Evolutionary conservation across 2,113 vertebrate genomes (phyloP), one percentile per base, ranked within the genome.

Genomic region (Colinus virginianus): DNA sequence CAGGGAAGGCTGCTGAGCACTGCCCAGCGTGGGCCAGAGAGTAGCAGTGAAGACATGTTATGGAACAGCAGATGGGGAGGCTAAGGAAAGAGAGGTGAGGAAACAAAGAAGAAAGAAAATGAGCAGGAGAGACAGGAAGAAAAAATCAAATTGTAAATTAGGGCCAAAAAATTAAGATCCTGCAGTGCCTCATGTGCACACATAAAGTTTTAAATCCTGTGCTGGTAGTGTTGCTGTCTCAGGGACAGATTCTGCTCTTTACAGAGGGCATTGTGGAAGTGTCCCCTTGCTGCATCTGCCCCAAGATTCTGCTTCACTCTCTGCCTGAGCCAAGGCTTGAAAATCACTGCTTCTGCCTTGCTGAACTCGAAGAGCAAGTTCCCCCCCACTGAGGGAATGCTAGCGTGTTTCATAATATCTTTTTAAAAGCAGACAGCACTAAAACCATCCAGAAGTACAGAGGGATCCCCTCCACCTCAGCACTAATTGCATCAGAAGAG

Each of bases 171-270:
- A 68, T 42, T 67, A 76, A 78, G 26, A 36, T 1, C 23, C 78
- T 83, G 14, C 26, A 56, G 18, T 12, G 15, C 8, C 12, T 25
- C 46, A 12, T 36, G 12, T 0, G 3, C 51, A 67, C 18, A 36
- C 0, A 0, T 9, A 75, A 62, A 21, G 19, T 55, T 88, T 69
- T 59, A 38, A 74, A 69, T 48, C 55, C 43, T 55, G 38, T 32
- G 25, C 43, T 49, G 7, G 34, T 43, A 43, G 58, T 0, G 0
- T 1, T 30, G 17, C 21, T 72, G 43, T 59, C 40, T 64, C 0
- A 0, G 4, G 34, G 45, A 59, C 26, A 63, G 66, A 40, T 6
- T 53, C 9, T 53, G 34, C 20, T 30, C 34, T 74, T 74, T 45
- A 55, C 70, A 74, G 46, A n/a, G n/a, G 0, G 0, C 5, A 10